Evolutionary conservation across 1,140 invertebrate genomes (phyloP).

Genomic region (Drosophila punjabiensis): DNA sequence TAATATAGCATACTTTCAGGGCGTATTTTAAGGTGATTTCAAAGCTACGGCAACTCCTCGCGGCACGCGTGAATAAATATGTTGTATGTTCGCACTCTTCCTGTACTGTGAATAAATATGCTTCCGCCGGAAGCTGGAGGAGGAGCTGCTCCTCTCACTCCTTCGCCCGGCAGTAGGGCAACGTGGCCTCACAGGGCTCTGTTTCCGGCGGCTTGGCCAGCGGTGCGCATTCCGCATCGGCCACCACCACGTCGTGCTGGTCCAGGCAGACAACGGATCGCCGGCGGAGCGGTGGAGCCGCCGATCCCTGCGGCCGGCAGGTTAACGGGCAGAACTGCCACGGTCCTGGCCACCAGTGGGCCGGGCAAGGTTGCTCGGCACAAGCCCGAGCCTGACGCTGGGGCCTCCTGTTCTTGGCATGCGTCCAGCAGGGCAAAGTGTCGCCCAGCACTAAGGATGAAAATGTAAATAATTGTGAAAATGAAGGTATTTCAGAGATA

Average conservation of each 20-base stretch:
- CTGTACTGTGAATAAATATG: slow-evolving; percentile 41
- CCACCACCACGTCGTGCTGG: slow-evolving; percentile 89
- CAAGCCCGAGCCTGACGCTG: slow-evolving; percentile 88
- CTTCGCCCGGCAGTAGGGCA: slow-evolving; percentile 86
- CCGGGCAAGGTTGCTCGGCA: slow-evolving; percentile 90
- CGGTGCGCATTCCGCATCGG: slow-evolving; percentile 89
- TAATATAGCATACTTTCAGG: background rate
- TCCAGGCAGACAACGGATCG: slow-evolving; percentile 91
- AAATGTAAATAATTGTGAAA: background rate
- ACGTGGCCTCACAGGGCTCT: slow-evolving; percentile 87
- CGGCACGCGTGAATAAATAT: slow-evolving; percentile 43
- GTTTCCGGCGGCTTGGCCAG: slow-evolving; percentile 87
- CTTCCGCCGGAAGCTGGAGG: background rate
- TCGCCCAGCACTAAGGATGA: slow-evolving; percentile 86
- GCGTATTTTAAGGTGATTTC: background rate
- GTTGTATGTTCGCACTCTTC: slow-evolving; percentile 13
- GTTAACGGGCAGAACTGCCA: slow-evolving; percentile 93
- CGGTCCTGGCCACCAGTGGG: slow-evolving; percentile 92
- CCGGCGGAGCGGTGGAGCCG: slow-evolving; percentile 86
- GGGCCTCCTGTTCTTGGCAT: slow-evolving; percentile 88
- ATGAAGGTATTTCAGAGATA: background rate
- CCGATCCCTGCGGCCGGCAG: slow-evolving; percentile 85
- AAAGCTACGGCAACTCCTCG: background rate
- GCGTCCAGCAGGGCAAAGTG: slow-evolving; percentile 88
- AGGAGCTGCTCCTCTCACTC: too few relatives aligned